phyloP scores from a whole-genome alignment of 1,140 invertebrate genomes.

The Notospermus geniculatus region DNA sequence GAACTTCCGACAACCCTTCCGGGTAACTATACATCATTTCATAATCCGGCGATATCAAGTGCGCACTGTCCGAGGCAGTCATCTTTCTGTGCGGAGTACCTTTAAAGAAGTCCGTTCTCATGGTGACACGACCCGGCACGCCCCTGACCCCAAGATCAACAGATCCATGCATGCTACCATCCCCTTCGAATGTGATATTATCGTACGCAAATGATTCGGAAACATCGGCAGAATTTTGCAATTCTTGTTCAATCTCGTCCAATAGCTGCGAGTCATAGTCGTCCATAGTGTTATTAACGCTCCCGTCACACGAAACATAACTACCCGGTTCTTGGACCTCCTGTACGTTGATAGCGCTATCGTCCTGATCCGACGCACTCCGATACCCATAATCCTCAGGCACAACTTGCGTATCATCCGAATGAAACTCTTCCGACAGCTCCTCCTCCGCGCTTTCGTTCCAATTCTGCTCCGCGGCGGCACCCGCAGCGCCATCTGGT shows the following conservation, averaged over 20 bases:
- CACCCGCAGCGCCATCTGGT: neutral
- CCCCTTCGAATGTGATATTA: neutral
- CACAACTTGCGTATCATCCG: too few species aligned
- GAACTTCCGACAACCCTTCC: neutral
- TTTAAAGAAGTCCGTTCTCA: neutral
- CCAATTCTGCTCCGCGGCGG: constrained; percentile 3
- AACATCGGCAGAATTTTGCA: neutral
- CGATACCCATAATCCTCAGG: too few species aligned
- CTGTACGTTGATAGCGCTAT: too few species aligned
- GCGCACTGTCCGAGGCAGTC: constrained; percentile 4
- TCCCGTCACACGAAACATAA: neutral
- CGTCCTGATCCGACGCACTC: too few species aligned
- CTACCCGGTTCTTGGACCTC: too few species aligned
- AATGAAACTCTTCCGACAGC: too few species aligned
- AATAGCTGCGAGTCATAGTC: constrained; percentile 5
- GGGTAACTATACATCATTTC: constrained; percentile 10
- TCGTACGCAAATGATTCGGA: constrained; percentile 8
- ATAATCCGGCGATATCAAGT: neutral
- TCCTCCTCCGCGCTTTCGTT: neutral
- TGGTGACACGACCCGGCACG: neutral
- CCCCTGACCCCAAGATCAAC: too few species aligned
- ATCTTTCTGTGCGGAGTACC: neutral
- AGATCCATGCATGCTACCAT: too few species aligned
- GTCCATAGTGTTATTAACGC: neutral
- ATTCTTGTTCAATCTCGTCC: neutral